These are phyloP conservation scores for Dasypogon diadema DNA, from an alignment of 2,888 invertebrate species.

Conservation along the genomic window DNA sequence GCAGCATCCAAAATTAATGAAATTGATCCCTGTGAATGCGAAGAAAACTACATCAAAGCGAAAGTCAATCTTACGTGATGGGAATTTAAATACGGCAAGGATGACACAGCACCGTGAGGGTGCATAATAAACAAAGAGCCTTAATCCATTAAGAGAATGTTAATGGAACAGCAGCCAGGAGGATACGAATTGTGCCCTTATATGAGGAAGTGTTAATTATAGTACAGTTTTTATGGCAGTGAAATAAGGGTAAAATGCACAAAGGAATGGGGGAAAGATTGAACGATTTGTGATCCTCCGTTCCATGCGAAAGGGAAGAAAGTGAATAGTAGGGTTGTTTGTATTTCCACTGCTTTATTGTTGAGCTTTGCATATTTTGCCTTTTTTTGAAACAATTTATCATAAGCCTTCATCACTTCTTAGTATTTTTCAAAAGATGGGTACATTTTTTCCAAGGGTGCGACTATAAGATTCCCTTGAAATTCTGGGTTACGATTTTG, in stretches of 20 bases:
- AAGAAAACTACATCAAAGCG: slow-evolving; percentile 1
- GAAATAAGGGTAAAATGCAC: not conserved
- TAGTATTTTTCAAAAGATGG: too few species aligned
- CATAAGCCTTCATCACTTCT: too few species aligned
- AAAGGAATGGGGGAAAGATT: not conserved
- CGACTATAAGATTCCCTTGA: too few species aligned
- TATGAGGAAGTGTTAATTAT: slow-evolving; percentile 23
- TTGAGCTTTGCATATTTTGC: too few species aligned
- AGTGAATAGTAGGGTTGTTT: too few species aligned
- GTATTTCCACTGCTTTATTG: too few species aligned
- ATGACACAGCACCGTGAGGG: slow-evolving; percentile 7
- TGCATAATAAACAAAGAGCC: not conserved
- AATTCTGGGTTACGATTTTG: too few species aligned
- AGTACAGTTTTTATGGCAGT: too few species aligned
- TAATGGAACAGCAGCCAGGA: not conserved
- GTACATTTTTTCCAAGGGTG: too few species aligned
- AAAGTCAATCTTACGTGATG: slow-evolving; percentile 2
- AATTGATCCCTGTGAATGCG: slow-evolving; percentile 13
- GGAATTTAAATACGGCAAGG: slow-evolving; percentile 5
- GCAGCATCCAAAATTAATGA: slow-evolving; percentile 23
- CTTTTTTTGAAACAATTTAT: too few species aligned
- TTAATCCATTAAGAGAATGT: slow-evolving; percentile 20
- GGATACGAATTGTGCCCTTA: not conserved
- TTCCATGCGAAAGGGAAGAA: too few species aligned
- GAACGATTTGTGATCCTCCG: not conserved